Evolutionary conservation across 1,140 invertebrate species (phyloP).

Genomic region (Octopus sinensis): DNA sequence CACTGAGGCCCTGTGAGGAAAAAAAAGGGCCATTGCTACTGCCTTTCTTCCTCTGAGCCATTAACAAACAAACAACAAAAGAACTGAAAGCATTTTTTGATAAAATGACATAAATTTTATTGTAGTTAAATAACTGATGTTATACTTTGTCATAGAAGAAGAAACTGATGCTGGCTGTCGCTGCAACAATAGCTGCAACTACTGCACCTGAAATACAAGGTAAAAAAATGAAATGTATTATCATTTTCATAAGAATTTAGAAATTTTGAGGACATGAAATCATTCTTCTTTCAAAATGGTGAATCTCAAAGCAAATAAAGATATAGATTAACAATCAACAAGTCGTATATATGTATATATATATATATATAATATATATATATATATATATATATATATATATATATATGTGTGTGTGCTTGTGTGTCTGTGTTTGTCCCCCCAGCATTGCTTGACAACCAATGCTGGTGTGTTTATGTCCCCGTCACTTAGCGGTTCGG

Average conservation of each 20-base stretch:
- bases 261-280: background rate
- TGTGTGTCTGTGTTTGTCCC: too few species aligned
- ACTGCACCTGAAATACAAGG: background rate
- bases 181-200: conserved; percentile 4
- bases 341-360: background rate
- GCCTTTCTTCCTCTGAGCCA: too few species aligned
- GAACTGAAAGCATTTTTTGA: too few species aligned
- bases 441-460: too few species aligned
- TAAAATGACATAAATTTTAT: too few species aligned
- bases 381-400: background rate
- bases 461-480: too few species aligned
- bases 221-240: background rate
- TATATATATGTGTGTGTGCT: too few species aligned
- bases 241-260: background rate
- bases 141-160: background rate
- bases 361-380: background rate
- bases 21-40: too few species aligned
- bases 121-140: background rate
- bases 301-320: background rate
- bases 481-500: too few species aligned
- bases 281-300: background rate
- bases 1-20: too few species aligned
- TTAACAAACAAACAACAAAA: too few species aligned
- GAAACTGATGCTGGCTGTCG: background rate
- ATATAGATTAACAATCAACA: background rate